Evolutionary conservation across 1,140 invertebrate genomes (phyloP).

Genomic region (Cyclina sinensis): DNA sequence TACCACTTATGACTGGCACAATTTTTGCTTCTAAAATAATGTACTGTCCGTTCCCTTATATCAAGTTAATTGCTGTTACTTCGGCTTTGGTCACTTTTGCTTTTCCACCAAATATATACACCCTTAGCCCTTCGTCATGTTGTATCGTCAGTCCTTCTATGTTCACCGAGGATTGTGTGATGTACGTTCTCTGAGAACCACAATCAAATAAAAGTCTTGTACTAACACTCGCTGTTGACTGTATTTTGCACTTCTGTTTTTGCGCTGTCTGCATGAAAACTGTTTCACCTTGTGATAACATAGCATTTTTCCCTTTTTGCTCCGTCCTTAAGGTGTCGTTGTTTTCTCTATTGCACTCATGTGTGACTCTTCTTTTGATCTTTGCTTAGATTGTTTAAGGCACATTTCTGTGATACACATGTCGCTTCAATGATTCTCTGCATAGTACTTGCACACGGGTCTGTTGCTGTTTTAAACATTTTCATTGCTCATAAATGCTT

Average conservation of each 20-base stretch:
- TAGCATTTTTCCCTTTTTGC: too few species aligned
- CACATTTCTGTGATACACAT: too few species aligned
- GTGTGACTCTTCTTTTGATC: too few species aligned
- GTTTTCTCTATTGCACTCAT: too few species aligned
- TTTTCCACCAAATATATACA: background rate
- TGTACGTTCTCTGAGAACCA: constrained; percentile 22
- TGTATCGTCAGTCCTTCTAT: constrained; percentile 13
- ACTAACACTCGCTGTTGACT: background rate
- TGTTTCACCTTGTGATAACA: constrained; percentile 48
- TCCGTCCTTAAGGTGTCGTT: too few species aligned
- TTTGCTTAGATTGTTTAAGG: too few species aligned
- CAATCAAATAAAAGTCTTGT: background rate
- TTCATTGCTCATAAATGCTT: too few species aligned
- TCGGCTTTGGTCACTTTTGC: constrained; percentile 22
- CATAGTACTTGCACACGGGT: too few species aligned
- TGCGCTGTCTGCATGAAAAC: constrained; percentile 52
- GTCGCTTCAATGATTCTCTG: too few species aligned
- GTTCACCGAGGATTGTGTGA: background rate
- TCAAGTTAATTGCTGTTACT: background rate
- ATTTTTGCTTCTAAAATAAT: constrained; percentile 28
- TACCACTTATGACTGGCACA: constrained; percentile 23
- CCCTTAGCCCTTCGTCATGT: background rate
- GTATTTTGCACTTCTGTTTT: constrained; percentile 6
- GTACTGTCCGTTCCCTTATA: background rate
- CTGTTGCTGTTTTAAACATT: too few species aligned